Conservation (phyloP, 1,140 invertebrate species). For the Ips nitidus region DNA sequence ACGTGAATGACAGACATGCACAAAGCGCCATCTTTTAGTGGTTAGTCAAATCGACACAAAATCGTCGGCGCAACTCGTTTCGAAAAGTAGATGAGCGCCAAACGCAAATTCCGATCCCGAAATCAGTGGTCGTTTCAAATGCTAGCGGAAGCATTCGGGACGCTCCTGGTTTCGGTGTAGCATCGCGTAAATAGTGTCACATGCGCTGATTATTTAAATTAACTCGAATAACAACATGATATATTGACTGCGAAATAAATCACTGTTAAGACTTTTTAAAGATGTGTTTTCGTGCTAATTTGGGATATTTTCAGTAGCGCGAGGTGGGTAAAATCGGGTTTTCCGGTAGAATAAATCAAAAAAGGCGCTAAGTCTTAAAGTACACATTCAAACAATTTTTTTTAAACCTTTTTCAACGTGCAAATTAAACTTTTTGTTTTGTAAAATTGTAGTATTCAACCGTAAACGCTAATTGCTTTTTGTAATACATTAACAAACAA, state of each 20-base stretch:
- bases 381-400: too few species aligned
- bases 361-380: too few species aligned
- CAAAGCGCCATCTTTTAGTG: too few species aligned
- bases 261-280: background rate
- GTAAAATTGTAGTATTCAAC: too few species aligned
- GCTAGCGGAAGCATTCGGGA: conserved; percentile 24
- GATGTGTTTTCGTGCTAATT: conserved; percentile 8
- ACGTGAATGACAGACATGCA: too few species aligned
- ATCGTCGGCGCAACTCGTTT: background rate
- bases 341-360: too few species aligned
- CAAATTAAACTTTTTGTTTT: too few species aligned
- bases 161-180: conserved; percentile 21
- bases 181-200: conserved; percentile 37
- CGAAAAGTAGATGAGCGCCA: conserved; percentile 15
- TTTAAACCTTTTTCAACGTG: too few species aligned
- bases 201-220: conserved; percentile 42
- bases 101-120: conserved; percentile 13
- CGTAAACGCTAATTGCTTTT: too few species aligned
- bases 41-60: too few species aligned
- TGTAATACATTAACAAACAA: too few species aligned
- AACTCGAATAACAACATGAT: conserved; percentile 35
- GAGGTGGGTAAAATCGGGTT: conserved; percentile 14
- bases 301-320: conserved; percentile 1
- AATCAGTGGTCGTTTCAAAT: conserved; percentile 36
- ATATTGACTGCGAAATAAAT: conserved; percentile 18